These are phyloP conservation scores for Tetheella fluctuosa DNA, from an alignment of 2,888 invertebrate species.

Conservation along the genomic window DNA sequence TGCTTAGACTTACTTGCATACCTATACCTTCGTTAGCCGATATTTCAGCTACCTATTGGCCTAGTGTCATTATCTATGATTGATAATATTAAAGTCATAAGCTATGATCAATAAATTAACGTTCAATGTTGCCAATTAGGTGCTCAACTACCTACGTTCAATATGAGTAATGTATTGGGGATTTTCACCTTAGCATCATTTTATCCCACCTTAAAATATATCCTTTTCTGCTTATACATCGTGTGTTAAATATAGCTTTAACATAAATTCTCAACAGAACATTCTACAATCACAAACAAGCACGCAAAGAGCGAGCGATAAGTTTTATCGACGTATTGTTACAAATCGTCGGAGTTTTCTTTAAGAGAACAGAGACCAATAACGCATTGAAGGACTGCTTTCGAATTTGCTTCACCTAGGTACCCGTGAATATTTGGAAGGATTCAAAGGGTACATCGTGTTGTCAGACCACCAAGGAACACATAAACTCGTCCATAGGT, in stretches of 20 bases:
- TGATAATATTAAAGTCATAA: too few species aligned
- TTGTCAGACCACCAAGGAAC: constrained; percentile 58
- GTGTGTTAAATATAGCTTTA: constrained; percentile 32
- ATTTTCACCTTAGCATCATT: background rate
- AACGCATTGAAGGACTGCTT: constrained; percentile 56
- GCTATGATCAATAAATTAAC: background rate
- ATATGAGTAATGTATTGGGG: background rate
- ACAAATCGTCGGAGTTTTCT: constrained; percentile 46
- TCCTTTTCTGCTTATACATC: constrained; percentile 25
- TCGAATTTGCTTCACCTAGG: constrained; percentile 69
- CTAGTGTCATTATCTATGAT: too few species aligned
- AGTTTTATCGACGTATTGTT: constrained; percentile 79
- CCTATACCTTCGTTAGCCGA: too few species aligned
- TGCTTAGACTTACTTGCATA: background rate
- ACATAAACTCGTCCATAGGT: constrained; percentile 50
- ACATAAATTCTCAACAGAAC: constrained; percentile 38
- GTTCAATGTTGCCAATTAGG: background rate
- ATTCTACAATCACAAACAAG: constrained; percentile 42
- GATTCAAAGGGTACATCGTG: constrained; percentile 42
- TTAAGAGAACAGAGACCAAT: constrained; percentile 56
- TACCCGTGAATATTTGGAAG: constrained; percentile 45
- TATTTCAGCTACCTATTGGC: too few species aligned
- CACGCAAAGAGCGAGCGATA: constrained; percentile 57
- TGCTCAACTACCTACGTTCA: background rate
- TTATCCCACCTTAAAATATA: constrained; percentile 14